A percentile compares a stretch with the other conserved stretches of the same genome.
Conservation (phyloP, 2,888 invertebrate genomes). For the Cylindroiulus punctatus region DNA sequence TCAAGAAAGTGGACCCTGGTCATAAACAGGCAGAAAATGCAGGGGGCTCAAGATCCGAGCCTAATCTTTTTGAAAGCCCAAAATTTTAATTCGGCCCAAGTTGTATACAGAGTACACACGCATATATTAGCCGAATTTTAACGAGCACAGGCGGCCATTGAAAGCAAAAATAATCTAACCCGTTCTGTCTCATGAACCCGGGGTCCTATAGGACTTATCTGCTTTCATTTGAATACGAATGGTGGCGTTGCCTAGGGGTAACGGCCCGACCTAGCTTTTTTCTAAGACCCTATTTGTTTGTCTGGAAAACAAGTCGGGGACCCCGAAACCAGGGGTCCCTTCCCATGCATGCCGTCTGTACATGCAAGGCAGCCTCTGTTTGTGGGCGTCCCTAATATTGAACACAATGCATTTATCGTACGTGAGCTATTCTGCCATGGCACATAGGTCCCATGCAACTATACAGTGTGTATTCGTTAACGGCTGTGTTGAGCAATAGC, state of each 20-base stretch:
- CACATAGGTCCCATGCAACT: neutral
- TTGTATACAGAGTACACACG: slow-evolving; percentile 47
- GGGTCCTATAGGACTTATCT: slow-evolving; percentile 26
- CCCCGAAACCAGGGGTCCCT: neutral
- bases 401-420: neutral
- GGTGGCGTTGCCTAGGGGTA: slow-evolving; percentile 29
- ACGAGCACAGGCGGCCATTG: neutral
- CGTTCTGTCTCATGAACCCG: slow-evolving; percentile 40
- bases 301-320: slow-evolving; percentile 38
- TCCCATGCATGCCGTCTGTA: slow-evolving; percentile 19
- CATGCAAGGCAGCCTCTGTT: neutral
- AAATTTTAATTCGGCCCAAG: slow-evolving; percentile 29
- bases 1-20: slow-evolving; percentile 3
- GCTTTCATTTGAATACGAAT: slow-evolving; percentile 46
- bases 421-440: neutral
- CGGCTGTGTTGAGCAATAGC: neutral
- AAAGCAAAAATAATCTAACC: slow-evolving; percentile 34
- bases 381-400: neutral
- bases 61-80: neutral
- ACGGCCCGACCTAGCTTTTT: slow-evolving; percentile 25
- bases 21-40: neutral
- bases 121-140: slow-evolving; percentile 40
- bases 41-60: slow-evolving; percentile 5
- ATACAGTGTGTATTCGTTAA: neutral
- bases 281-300: slow-evolving; percentile 47